Percentiles rank a stretch among this genome's conserved stretches.
Evolutionary conservation across 2,797 vertebrate species (phyloP).

Genomic region (Danio aesculapii): DNA sequence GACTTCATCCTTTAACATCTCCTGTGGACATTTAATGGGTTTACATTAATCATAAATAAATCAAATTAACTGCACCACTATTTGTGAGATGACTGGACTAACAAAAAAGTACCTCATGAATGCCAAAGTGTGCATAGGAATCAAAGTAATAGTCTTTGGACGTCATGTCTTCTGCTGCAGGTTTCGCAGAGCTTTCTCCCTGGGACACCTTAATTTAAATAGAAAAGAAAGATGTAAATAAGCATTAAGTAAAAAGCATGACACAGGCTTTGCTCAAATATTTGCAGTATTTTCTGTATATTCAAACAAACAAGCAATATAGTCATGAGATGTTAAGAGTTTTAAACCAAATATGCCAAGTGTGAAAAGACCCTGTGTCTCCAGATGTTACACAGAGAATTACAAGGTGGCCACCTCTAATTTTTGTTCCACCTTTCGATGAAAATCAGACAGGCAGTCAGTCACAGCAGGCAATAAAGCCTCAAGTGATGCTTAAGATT

Average conservation of each 20-base stretch:
- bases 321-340: no score
- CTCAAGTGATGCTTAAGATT: no score
- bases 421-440: no score
- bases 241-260: background rate
- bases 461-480: no score
- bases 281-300: no score
- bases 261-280: background rate
- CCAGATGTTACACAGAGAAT: no score
- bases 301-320: no score
- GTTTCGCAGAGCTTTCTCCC: slow-evolving; percentile 87
- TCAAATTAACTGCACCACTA: background rate
- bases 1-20: slow-evolving; percentile 96
- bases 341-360: no score
- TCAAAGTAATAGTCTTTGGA: slow-evolving; percentile 97
- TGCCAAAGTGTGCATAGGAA: slow-evolving; percentile 94
- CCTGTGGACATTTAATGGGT: slow-evolving; percentile 69
- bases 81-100: background rate
- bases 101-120: slow-evolving; percentile 85
- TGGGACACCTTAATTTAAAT: slow-evolving; percentile 83
- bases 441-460: no score
- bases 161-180: slow-evolving; percentile 93
- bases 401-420: no score
- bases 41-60: background rate
- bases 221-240: slow-evolving; percentile 35
- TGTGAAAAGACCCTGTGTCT: no score